A percentile compares a stretch with the other conserved stretches of the same genome.
Evolutionary conservation across 2,797 vertebrate genomes (phyloP).

Genomic region (Enteromius mattozi): DNA sequence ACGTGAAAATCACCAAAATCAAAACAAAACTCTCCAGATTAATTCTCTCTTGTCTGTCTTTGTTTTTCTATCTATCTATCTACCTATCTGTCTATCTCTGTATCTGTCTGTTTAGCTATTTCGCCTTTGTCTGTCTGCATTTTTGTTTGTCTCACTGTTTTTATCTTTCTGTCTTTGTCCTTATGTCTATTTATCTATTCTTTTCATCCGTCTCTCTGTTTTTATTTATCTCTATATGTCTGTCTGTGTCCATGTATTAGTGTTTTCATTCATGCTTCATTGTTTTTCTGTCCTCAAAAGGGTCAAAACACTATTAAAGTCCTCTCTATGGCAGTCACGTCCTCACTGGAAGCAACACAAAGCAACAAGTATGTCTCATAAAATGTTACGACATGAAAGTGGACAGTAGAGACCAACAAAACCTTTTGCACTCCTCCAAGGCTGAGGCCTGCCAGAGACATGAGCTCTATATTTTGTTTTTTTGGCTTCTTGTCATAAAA

Average conservation of each 20-base stretch:
- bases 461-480: constrained; percentile 49
- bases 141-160: neutral
- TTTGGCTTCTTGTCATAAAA: constrained; percentile 51
- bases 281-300: constrained; percentile 63
- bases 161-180: neutral
- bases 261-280: constrained; percentile 18
- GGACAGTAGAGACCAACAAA: constrained; percentile 48
- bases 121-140: neutral
- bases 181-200: neutral
- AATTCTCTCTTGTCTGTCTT: neutral
- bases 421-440: constrained; percentile 42
- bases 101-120: neutral
- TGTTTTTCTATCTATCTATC: neutral
- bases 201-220: neutral
- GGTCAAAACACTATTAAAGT: constrained; percentile 65
- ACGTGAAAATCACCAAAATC: neutral
- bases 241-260: constrained; percentile 6
- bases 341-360: constrained; percentile 71
- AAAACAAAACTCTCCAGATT: neutral
- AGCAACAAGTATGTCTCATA: constrained; percentile 68
- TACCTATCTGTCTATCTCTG: fast-evolving
- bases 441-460: constrained; percentile 43
- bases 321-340: constrained; percentile 65
- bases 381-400: constrained; percentile 68
- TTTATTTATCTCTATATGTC: neutral